These are phyloP conservation scores for Aphodius granarius DNA, from an alignment of 2,888 invertebrate genomes.

Conservation along the genomic window DNA sequence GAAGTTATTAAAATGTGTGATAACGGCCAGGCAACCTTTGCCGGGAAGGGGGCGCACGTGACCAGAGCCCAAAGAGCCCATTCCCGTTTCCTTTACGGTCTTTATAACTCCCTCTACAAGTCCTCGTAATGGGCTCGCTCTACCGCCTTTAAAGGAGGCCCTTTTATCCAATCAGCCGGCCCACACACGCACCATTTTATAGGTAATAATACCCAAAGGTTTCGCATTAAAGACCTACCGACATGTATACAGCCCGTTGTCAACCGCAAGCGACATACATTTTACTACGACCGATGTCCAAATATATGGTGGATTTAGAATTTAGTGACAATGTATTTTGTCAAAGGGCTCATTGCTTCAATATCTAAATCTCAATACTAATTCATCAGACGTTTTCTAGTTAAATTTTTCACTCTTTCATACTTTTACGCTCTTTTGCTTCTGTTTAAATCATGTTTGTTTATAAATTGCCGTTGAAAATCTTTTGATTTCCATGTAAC, in stretches of 20 bases:
- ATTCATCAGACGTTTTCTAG: too few relatives aligned
- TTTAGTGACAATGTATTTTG: too few relatives aligned
- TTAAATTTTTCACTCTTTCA: too few relatives aligned
- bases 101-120: background rate
- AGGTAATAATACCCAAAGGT: background rate
- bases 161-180: background rate
- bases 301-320: too few relatives aligned
- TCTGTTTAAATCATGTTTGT: too few relatives aligned
- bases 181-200: background rate
- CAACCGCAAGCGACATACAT: background rate
- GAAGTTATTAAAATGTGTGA: background rate
- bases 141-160: background rate
- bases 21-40: background rate
- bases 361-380: too few relatives aligned
- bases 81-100: background rate
- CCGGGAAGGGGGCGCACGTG: background rate
- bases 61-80: background rate
- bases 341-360: too few relatives aligned
- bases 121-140: background rate
- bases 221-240: background rate
- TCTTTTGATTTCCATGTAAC: too few relatives aligned
- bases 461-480: too few relatives aligned
- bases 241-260: background rate
- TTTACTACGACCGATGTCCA: background rate
- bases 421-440: too few relatives aligned